Conservation (phyloP, 2,888 invertebrate genomes). For the Lamellibrachia satsuma region DNA sequence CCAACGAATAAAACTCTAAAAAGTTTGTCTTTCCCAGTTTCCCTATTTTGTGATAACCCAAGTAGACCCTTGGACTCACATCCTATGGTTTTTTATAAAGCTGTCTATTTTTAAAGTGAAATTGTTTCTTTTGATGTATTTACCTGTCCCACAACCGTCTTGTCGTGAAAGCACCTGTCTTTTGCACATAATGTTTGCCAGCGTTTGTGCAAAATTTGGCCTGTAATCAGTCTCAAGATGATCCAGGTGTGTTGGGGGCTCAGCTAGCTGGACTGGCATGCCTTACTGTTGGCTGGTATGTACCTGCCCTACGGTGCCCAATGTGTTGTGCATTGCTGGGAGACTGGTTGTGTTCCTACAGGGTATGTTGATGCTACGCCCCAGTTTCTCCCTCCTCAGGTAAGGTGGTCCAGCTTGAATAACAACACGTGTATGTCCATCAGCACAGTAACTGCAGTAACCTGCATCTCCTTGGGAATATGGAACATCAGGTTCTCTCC, state of each 20-base stretch:
- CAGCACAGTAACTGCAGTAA: not conserved
- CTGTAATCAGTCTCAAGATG: not conserved
- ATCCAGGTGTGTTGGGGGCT: not conserved
- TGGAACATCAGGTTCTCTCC: not conserved
- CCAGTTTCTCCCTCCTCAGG: not conserved
- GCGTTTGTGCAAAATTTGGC: not conserved
- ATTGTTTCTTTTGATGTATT: too few species aligned
- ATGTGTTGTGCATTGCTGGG: not conserved
- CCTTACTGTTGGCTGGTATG: not conserved
- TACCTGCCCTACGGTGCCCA: not conserved
- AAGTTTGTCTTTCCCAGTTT: too few species aligned
- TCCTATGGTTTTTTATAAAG: too few species aligned
- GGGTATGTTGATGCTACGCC: not conserved
- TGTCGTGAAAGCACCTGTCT: not conserved
- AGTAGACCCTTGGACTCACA: too few species aligned
- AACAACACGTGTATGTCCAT: constrained; percentile 17
- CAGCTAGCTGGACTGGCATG: not conserved
- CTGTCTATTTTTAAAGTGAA: too few species aligned
- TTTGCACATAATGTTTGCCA: not conserved
- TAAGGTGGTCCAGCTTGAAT: not conserved
- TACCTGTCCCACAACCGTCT: not conserved
- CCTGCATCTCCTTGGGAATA: not conserved
- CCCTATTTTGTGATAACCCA: too few species aligned
- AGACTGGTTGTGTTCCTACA: not conserved
- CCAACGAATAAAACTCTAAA: too few species aligned